Conservation (phyloP, 2,888 invertebrate genomes). For the Hirtodrosophila confusa region DNA sequence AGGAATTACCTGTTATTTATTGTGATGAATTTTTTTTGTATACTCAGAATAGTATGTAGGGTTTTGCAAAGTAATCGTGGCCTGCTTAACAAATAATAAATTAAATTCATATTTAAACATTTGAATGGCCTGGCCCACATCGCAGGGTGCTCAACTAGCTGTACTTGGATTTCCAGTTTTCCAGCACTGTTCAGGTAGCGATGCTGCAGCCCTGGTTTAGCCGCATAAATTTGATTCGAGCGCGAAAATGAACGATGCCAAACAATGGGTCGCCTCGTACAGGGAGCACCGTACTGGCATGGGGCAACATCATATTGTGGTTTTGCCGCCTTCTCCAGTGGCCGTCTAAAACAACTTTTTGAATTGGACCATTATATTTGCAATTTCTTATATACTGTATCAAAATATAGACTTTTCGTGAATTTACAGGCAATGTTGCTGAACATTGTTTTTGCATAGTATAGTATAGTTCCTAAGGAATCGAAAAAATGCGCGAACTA, state of each 20-base stretch:
- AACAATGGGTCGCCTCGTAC: too few relatives aligned
- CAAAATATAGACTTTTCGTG: too few relatives aligned
- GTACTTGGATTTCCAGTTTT: not conserved
- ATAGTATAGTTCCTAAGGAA: too few relatives aligned
- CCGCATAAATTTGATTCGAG: slow-evolving; percentile 19
- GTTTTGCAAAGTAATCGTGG: not conserved
- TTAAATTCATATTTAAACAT: too few relatives aligned
- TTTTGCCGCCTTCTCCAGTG: too few relatives aligned
- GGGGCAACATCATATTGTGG: too few relatives aligned
- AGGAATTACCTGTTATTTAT: not conserved
- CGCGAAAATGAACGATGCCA: slow-evolving; percentile 9
- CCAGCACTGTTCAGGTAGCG: slow-evolving; percentile 23
- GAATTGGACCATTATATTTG: too few relatives aligned
- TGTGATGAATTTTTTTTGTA: not conserved
- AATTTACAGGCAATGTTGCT: slow-evolving; percentile 19
- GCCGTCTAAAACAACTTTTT: too few relatives aligned
- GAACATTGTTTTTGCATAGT: slow-evolving; percentile 5
- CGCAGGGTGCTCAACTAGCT: slow-evolving; percentile 11
- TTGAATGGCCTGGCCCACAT: slow-evolving; percentile 13
- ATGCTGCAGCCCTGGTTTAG: slow-evolving; percentile 33
- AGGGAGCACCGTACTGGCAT: too few relatives aligned
- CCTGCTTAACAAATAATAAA: slow-evolving; percentile 20
- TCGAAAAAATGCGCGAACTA: too few relatives aligned
- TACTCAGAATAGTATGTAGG: not conserved
- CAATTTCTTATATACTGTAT: too few relatives aligned